Base-by-base conservation (phyloP, 2,797 vertebrate genomes). In the Pipistrellus nathusii region DNA sequence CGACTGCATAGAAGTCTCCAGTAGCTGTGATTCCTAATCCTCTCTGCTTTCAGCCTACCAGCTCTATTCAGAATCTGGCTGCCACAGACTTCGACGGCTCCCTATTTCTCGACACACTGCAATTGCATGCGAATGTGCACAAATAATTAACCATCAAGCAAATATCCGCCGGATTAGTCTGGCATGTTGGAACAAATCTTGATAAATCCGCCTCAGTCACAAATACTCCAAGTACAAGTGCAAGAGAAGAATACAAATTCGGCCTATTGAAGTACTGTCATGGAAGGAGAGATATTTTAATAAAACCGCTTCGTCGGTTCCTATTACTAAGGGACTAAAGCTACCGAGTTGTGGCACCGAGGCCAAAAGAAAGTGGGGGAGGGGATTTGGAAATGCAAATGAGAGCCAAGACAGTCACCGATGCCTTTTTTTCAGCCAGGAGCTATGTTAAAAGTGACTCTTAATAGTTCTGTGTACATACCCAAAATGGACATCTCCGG, bases 401-500 rank as follows among this genome's bases (percentile, higher is more conserved):
- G 75, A 97, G 93, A 95, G 92, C 93, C 96, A 98, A 97, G 96
- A 97, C 46, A 38, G 92, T 96, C 96, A 98, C 96, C 98, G 98
- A 97, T 89, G 97, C 94, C 71, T 96, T 88, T 86, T 88, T 72
- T 92, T 96, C 96, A 93, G 88, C 94, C 66, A 76, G 83, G 66
- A 93, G 78, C 89, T 8, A 91, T 93, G 95, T 95, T 82, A 64
- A 91, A 62, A 13, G 87, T 9, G 90, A 94, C 44, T 80, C 64
- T 59, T 25, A 78, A 88, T 71, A 88, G 84, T 12, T 95, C 0
- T 3, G 46, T 69, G 84, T 95, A 99, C 99, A 94, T 98, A 99
- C 99, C 99, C 91, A 99, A 99, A 85, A 99, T 96, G 81, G 99
- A 99, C 99, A 99, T 99, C 97, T 99, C 99, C 8, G 99, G 99